Evolutionary conservation across 2,113 vertebrate species (phyloP).

Genomic region (Crotalus helleri): DNA sequence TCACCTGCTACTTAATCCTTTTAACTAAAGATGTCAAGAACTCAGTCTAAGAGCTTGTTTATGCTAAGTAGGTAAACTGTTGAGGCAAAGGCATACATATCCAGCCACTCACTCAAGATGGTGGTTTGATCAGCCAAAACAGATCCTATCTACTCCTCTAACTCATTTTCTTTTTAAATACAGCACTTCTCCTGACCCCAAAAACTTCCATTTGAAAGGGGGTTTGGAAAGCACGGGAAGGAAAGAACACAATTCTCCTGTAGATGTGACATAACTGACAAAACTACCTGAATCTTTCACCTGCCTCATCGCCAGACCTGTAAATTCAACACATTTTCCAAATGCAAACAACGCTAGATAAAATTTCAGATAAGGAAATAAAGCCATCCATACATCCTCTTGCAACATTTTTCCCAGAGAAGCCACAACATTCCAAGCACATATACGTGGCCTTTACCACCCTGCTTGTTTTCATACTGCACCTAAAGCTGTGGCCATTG

Average conservation of each 20-base stretch:
- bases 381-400: not conserved
- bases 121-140: not conserved
- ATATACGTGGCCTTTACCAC: not conserved
- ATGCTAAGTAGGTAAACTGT: not conserved
- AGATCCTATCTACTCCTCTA: not conserved
- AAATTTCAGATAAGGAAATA: not conserved
- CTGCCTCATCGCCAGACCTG: slow-evolving; percentile 41
- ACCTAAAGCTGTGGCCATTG: rapidly evolving
- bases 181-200: not conserved
- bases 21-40: not conserved
- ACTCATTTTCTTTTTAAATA: not conserved
- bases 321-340: slow-evolving; percentile 5
- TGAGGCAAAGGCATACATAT: not conserved
- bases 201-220: slow-evolving; percentile 15
- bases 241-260: slow-evolving; percentile 35
- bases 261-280: not conserved
- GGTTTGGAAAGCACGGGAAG: not conserved
- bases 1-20: not conserved
- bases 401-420: not conserved
- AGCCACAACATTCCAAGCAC: not conserved
- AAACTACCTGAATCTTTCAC: slow-evolving; percentile 2
- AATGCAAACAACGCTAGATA: not conserved
- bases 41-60: not conserved
- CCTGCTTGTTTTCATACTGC: rapidly evolving
- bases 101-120: not conserved